Percentiles rank a stretch among this genome's conserved stretches.
These are phyloP conservation scores for Kryptolebias marmoratus DNA, from an alignment of 2,113 vertebrate genomes.

Conservation along the genomic window DNA sequence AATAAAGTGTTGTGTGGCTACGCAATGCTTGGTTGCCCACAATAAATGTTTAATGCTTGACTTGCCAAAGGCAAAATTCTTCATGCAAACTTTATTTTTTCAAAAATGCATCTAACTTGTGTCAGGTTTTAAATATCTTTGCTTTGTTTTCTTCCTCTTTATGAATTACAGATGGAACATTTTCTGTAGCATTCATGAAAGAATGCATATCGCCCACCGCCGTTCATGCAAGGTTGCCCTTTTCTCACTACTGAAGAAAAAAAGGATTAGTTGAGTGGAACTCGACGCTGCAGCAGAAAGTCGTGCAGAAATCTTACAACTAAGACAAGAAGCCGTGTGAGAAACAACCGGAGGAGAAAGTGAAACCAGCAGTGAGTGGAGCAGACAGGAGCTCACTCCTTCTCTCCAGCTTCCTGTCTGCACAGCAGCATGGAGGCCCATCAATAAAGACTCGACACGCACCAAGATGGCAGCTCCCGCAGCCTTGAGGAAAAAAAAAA, in stretches of 20 bases:
- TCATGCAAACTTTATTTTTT: too few species aligned
- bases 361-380: slow-evolving; percentile 4
- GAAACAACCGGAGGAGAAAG: slow-evolving; percentile 14
- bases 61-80: slow-evolving; percentile 19
- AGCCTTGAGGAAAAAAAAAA: slow-evolving; percentile 8
- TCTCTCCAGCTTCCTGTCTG: slow-evolving; percentile 43
- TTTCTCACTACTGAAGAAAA: background rate
- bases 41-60: slow-evolving; percentile 37
- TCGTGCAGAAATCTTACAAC: background rate
- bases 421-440: slow-evolving; percentile 53
- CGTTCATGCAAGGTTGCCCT: background rate
- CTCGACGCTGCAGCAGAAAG: background rate
- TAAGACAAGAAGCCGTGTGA: background rate
- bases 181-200: too few species aligned
- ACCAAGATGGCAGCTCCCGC: slow-evolving; percentile 59
- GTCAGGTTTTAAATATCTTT: too few species aligned
- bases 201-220: too few species aligned
- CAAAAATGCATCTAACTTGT: too few species aligned
- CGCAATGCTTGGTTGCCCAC: slow-evolving; percentile 1
- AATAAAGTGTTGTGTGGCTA: slow-evolving; percentile 24
- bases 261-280: background rate
- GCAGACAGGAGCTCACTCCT: slow-evolving; percentile 19
- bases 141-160: too few species aligned
- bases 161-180: too few species aligned
- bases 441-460: slow-evolving; percentile 56